These are phyloP conservation scores for Drosophila sp. DNA, from an alignment of 1,140 invertebrate species.

Conservation along the genomic window DNA sequence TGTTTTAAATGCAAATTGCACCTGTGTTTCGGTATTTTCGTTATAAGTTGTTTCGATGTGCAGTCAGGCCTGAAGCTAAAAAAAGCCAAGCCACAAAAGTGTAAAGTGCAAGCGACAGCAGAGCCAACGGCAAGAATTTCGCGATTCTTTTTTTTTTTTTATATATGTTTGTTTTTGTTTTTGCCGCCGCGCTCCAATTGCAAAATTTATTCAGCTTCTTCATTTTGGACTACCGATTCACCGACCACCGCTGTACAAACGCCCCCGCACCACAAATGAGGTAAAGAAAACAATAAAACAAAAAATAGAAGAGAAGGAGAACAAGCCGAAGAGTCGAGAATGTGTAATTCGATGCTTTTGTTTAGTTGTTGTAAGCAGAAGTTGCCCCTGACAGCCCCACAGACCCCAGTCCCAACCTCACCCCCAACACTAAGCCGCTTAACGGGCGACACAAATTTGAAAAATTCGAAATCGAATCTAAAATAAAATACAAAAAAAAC, in stretches of 20 bases:
- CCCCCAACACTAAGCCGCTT: conserved; percentile 44
- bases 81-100: conserved; percentile 70
- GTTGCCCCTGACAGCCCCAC: conserved; percentile 37
- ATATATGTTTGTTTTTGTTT: conserved; percentile 37
- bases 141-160: conserved; percentile 38
- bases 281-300: conserved; percentile 47
- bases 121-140: conserved; percentile 45
- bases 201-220: conserved; percentile 40
- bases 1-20: conserved; percentile 41
- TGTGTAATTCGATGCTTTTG: conserved; percentile 47
- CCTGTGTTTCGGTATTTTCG: conserved; percentile 38
- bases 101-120: conserved; percentile 68
- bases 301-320: background rate
- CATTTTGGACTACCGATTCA: conserved; percentile 25
- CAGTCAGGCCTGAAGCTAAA: conserved; percentile 44
- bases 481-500: conserved; percentile 30
- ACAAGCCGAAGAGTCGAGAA: background rate
- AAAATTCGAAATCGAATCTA: background rate
- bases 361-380: conserved; percentile 39
- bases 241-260: conserved; percentile 2
- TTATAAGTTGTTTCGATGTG: background rate
- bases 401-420: background rate
- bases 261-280: conserved; percentile 73
- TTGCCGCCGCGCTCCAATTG: conserved; percentile 57
- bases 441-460: conserved; percentile 57